These are phyloP conservation scores for Drosophila sp. DNA, from an alignment of 1,140 invertebrate species.

Conservation along the genomic window DNA sequence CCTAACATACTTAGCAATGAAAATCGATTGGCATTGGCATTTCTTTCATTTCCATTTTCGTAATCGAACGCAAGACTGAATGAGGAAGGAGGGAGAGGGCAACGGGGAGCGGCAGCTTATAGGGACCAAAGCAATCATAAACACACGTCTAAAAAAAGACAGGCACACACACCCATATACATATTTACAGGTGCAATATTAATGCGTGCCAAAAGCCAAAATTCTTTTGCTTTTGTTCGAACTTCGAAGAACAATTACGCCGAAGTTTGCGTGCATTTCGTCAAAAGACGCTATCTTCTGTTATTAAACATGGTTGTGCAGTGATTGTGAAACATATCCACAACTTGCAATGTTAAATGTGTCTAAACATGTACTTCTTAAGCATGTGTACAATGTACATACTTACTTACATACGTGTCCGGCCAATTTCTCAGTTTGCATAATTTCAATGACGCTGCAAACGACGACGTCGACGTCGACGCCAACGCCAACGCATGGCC, in stretches of 20 bases:
- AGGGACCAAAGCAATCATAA: conserved; percentile 40
- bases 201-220: conserved; percentile 57
- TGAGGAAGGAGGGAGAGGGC: too few relatives aligned
- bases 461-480: conserved; percentile 15
- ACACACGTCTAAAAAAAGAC: conserved; percentile 58
- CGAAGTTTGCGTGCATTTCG: conserved; percentile 7
- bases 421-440: conserved; percentile 66
- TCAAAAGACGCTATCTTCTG: neutral
- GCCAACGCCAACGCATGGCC: conserved; percentile 61
- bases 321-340: conserved; percentile 11
- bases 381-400: conserved; percentile 24
- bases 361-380: conserved; percentile 23
- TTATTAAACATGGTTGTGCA: conserved; percentile 26
- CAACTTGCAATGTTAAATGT: conserved; percentile 5
- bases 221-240: conserved; percentile 19
- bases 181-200: conserved; percentile 7
- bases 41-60: conserved; percentile 32
- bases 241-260: conserved; percentile 1
- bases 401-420: conserved; percentile 28
- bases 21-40: conserved; percentile 75
- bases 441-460: conserved; percentile 66
- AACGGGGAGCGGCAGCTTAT: conserved; percentile 8
- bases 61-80: conserved; percentile 45
- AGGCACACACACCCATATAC: conserved; percentile 2
- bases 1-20: conserved; percentile 65